phyloP scores from a whole-genome alignment of 2,113 vertebrate species.

The Corvus cornix region DNA sequence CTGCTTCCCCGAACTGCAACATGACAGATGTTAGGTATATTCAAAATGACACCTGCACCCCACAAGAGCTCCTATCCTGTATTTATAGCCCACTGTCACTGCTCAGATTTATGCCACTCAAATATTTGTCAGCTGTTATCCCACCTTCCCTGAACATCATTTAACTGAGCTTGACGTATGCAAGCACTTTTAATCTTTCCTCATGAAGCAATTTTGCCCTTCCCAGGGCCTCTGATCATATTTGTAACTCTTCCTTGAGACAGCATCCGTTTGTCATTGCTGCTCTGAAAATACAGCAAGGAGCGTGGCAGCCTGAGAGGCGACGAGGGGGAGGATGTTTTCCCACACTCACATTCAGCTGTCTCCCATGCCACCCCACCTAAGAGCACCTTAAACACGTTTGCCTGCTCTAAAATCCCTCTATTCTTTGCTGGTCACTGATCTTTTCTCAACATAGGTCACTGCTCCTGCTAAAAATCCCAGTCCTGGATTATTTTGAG shows the following conservation, averaged over 20 bases:
- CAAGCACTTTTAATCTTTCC: conserved; percentile 43
- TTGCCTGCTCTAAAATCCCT: not conserved
- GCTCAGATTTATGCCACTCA: conserved; percentile 26
- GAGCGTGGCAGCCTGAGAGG: not conserved
- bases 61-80: not conserved
- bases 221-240: conserved; percentile 2
- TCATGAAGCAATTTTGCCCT: conserved; percentile 18
- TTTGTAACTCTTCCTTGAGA: conserved; percentile 37
- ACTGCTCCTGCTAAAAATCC: not conserved
- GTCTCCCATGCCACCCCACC: fast-evolving
- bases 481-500: not conserved
- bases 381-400: not conserved
- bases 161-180: conserved; percentile 1
- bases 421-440: not conserved
- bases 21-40: not conserved
- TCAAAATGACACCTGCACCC: not conserved
- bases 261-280: not conserved
- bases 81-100: conserved; percentile 30
- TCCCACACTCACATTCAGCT: not conserved
- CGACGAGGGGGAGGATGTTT: not conserved
- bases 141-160: conserved; percentile 3
- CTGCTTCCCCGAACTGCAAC: not conserved
- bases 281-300: not conserved
- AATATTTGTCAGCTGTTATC: conserved; percentile 56
- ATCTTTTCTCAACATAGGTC: not conserved